phyloP scores from a whole-genome alignment of 2,113 vertebrate genomes.

The Myanophis thanlyinensis region DNA sequence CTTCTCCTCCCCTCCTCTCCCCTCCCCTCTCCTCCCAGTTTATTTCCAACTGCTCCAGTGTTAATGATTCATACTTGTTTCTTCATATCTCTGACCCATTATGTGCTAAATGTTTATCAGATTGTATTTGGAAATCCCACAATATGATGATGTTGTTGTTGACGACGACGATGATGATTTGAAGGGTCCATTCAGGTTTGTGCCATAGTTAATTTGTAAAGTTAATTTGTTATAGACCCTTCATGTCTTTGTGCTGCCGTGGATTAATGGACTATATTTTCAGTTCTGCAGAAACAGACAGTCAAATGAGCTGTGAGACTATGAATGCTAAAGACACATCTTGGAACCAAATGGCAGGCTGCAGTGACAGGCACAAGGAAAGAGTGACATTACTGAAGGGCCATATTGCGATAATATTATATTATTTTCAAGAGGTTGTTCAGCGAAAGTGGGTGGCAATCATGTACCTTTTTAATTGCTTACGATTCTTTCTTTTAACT shows the following conservation, averaged over 20 bases:
- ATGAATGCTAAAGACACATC: neutral
- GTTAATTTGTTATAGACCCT: neutral
- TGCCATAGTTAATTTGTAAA: neutral
- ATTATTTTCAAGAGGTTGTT: neutral
- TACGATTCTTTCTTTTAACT: neutral
- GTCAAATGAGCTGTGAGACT: neutral
- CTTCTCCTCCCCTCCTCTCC: fast-evolving
- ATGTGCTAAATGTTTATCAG: neutral
- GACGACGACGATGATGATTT: neutral
- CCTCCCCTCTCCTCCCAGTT: neutral
- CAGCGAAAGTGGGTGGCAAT: neutral
- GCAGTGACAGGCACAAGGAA: neutral
- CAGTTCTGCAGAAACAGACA: neutral
- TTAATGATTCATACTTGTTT: neutral
- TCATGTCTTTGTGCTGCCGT: neutral
- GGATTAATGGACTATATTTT: neutral
- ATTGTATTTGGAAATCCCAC: neutral
- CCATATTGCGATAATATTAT: neutral
- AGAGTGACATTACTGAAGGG: neutral
- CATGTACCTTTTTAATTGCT: neutral
- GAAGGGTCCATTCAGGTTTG: neutral
- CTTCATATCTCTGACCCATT: neutral
- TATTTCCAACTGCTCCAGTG: neutral
- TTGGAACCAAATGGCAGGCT: neutral
- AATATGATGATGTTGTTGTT: neutral